A percentile compares a stretch with the other conserved stretches of the same genome.
Conservation (phyloP, 2,888 invertebrate species). For the Nymphalis urticae region DNA sequence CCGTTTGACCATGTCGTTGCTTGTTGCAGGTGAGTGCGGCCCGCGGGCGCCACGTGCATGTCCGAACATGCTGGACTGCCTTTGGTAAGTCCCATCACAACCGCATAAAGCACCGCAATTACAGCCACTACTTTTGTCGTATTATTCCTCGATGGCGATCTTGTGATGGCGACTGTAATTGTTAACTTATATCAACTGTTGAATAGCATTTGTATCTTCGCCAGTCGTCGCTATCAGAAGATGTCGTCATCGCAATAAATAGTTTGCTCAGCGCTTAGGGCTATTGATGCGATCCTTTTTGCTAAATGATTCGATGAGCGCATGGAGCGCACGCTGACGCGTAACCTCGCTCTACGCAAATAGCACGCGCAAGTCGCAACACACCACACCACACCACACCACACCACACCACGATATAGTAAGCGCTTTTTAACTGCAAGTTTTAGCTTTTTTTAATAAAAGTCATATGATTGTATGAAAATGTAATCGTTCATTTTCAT, state of each 20-base stretch:
- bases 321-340: not conserved
- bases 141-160: too few relatives aligned
- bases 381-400: too few relatives aligned
- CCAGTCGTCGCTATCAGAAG: not conserved
- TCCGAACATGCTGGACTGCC: constrained; percentile 72
- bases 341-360: not conserved
- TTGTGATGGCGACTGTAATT: not conserved
- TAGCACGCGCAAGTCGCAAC: not conserved
- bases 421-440: too few relatives aligned
- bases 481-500: too few relatives aligned
- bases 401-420: too few relatives aligned
- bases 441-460: too few relatives aligned
- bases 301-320: constrained; percentile 6
- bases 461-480: too few relatives aligned
- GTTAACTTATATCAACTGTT: not conserved
- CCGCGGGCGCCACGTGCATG: constrained; percentile 57
- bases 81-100: constrained; percentile 63
- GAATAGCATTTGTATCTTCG: not conserved
- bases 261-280: constrained; percentile 11
- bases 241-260: constrained; percentile 11
- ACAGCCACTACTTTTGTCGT: too few relatives aligned
- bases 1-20: constrained; percentile 37
- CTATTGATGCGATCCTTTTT: constrained; percentile 17
- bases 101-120: not conserved
- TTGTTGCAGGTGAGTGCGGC: constrained; percentile 74